These are phyloP conservation scores for Aphelenchoides besseyi DNA, from an alignment of 1,140 invertebrate genomes.

Conservation along the genomic window DNA sequence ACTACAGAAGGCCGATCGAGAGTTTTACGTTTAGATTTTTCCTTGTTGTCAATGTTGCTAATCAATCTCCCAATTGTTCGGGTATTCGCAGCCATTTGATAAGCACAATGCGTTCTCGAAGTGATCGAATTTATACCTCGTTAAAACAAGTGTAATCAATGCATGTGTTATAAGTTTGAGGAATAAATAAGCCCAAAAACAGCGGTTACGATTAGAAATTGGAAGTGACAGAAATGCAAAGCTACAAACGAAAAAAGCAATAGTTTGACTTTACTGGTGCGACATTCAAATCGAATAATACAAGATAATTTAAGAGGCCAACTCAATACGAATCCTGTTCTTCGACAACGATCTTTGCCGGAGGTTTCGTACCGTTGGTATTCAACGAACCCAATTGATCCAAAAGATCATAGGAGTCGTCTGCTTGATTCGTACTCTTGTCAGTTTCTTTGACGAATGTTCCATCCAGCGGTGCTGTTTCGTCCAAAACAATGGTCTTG, in stretches of 20 bases:
- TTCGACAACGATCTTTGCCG: neutral
- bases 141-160: neutral
- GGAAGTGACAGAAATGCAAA: no score
- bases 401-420: neutral
- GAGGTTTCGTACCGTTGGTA: neutral
- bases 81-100: neutral
- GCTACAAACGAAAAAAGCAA: no score
- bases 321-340: neutral
- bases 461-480: neutral
- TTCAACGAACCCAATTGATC: neutral
- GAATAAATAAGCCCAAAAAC: no score
- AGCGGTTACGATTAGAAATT: neutral
- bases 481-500: neutral
- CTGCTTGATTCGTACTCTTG: neutral
- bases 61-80: neutral
- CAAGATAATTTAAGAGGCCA: neutral
- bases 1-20: neutral
- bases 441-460: neutral
- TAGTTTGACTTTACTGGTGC: no score
- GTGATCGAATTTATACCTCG: neutral
- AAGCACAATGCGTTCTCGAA: neutral
- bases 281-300: neutral
- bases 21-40: constrained; percentile 13
- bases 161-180: no score
- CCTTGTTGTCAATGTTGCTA: neutral